Base-by-base conservation (phyloP, 2,113 vertebrate species). In the Myiopsitta monachus region DNA sequence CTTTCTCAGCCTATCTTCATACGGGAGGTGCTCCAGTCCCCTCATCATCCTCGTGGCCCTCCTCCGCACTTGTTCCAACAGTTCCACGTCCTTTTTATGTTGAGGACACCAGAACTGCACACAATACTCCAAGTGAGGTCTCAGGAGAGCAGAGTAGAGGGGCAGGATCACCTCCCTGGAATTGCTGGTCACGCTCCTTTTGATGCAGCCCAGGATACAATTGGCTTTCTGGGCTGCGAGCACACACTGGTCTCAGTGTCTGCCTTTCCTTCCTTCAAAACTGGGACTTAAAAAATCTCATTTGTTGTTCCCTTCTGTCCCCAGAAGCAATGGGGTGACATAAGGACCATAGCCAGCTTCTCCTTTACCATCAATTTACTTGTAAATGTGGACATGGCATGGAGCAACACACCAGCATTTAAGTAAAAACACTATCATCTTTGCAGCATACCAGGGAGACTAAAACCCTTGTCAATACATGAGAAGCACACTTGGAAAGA, bases 191-290 rank as follows among this genome's bases (percentile, higher is more conserved):
- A n/a, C n/a, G n/a, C n/a, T n/a, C n/a, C n/a, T n/a, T n/a, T n/a
- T n/a, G n/a, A n/a, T n/a, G n/a, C n/a, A n/a, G n/a, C n/a, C n/a
- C n/a, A n/a, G n/a, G n/a, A n/a, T n/a, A n/a, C n/a, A n/a, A n/a
- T n/a, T n/a, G n/a, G n/a, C n/a, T n/a, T n/a, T n/a, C n/a, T n/a
- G n/a, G n/a, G n/a, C n/a, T n/a, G n/a, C n/a, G n/a, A n/a, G n/a
- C n/a, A n/a, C n/a, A n/a, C n/a, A n/a, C 38, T 21, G 57, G 47
- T 26, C n/a, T 8, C 52, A 83, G 7, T 0, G 4, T 0, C 1
- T 83, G 31, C 7, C 14, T 95, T 90, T 66, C 26, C 9, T 72
- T 57, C 41, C 44, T 83, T 90, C 67, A 73, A 83, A 94, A 47
- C 2, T 5, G 41, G 6, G 16, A 36, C 41, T 33, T 22, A 87